Evolutionary conservation across 2,797 vertebrate species (phyloP).

Genomic region (Myotis planiceps): DNA sequence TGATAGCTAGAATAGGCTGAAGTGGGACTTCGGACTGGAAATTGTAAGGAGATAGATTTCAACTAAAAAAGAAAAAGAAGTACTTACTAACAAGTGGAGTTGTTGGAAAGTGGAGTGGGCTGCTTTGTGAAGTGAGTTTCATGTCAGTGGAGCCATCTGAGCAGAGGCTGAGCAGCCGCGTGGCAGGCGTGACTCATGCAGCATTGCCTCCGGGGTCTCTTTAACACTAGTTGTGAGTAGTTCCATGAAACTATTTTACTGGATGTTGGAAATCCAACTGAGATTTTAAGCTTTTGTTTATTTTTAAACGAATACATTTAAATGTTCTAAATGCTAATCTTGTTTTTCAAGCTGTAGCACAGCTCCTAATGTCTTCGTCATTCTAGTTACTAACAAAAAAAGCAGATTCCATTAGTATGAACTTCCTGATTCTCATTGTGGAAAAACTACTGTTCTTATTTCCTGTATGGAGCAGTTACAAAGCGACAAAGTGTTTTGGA

Average conservation of each 20-base stretch:
- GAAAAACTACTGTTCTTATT: not conserved
- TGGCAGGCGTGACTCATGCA: not conserved
- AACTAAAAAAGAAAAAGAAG: not conserved
- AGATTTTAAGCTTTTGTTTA: not conserved
- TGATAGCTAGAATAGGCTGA: not conserved
- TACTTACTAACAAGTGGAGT: not conserved
- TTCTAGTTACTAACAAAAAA: conserved; percentile 14
- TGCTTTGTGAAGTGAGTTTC: not conserved
- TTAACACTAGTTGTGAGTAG: not conserved
- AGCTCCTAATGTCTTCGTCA: not conserved
- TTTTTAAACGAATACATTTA: conserved; percentile 1
- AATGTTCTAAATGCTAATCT: not conserved
- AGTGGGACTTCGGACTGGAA: not conserved
- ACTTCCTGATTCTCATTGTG: not conserved
- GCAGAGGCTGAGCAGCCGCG: not conserved
- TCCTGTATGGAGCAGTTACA: not conserved
- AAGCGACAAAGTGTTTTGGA: not conserved
- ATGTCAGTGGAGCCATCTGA: not conserved
- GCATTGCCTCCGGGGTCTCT: not conserved
- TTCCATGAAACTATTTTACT: not conserved
- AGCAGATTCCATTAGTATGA: not conserved
- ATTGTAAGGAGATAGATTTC: conserved; percentile 20
- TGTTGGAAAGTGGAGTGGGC: not conserved
- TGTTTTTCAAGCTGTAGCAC: not conserved
- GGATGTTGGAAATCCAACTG: not conserved